phyloP scores from a whole-genome alignment of 37 sponge, comb jelly and placozoan species.

The Oscarella lobularis region DNA sequence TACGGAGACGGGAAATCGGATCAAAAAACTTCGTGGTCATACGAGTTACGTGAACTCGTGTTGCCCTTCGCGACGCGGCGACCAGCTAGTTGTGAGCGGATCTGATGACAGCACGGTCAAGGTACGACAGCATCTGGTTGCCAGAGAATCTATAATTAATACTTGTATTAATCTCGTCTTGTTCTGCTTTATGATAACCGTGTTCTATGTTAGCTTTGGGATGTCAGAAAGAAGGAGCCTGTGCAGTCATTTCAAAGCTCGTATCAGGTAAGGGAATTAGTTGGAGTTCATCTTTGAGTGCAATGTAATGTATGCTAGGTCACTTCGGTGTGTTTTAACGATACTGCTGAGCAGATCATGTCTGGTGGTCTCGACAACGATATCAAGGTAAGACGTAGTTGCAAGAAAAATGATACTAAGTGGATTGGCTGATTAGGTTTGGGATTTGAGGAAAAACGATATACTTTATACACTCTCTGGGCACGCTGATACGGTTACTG shows the following conservation, averaged over 20 bases:
- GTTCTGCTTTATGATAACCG: too few relatives aligned
- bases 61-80: conserved; percentile 34
- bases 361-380: conserved; percentile 91
- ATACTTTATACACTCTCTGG: conserved; percentile 49
- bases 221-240: conserved; percentile 41
- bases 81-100: conserved; percentile 58
- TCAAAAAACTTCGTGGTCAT: conserved; percentile 82
- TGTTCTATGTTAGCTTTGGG: conserved; percentile 56
- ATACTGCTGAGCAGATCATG: conserved; percentile 61
- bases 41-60: conserved; percentile 89
- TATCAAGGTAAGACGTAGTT: conserved; percentile 2
- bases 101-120: conserved; percentile 92
- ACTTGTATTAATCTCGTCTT: neutral
- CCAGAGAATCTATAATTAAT: neutral
- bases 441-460: conserved; percentile 62
- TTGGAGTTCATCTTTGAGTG: neutral
- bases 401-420: neutral
- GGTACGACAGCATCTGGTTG: conserved; percentile 26
- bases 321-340: conserved; percentile 75
- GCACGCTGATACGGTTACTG: conserved; percentile 82
- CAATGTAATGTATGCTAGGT: conserved; percentile 24
- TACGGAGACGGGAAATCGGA: conserved; percentile 60
- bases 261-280: conserved; percentile 46
- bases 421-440: conserved; percentile 34
- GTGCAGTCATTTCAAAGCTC: conserved; percentile 64